These are phyloP conservation scores for Cryptosula pallasiana DNA, from an alignment of 2,888 invertebrate species.

Conservation along the genomic window DNA sequence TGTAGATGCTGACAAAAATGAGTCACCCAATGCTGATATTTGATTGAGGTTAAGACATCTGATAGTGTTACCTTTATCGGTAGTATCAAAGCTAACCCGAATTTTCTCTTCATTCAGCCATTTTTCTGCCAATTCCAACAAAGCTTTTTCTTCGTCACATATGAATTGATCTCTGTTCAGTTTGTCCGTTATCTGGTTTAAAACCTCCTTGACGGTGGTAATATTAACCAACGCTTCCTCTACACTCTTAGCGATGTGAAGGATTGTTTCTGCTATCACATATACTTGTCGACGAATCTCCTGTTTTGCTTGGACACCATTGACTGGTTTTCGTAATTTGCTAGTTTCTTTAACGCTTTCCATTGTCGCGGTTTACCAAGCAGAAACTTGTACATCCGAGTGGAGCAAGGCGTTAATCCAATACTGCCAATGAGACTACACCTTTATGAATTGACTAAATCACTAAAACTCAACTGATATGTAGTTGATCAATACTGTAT, in stretches of 20 bases:
- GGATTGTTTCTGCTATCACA: background rate
- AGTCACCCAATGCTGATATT: slow-evolving; percentile 14
- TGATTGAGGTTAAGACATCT: background rate
- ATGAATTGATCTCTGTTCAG: background rate
- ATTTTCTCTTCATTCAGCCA: slow-evolving; percentile 13
- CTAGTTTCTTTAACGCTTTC: background rate
- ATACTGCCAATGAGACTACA: background rate
- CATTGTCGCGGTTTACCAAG: too few species aligned
- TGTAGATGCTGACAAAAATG: background rate
- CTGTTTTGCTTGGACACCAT: background rate
- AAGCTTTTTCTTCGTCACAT: slow-evolving; percentile 1
- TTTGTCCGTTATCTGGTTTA: background rate
- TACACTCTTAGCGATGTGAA: slow-evolving; percentile 1
- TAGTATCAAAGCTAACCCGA: background rate
- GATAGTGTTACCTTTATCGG: background rate
- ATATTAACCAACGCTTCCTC: slow-evolving; percentile 17
- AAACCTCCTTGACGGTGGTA: background rate
- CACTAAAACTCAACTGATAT: background rate
- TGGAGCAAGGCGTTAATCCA: background rate
- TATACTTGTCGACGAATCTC: background rate
- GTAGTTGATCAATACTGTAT: background rate
- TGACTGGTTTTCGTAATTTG: background rate
- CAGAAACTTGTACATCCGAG: too few species aligned
- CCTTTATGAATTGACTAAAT: too few species aligned
- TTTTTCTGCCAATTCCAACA: slow-evolving; percentile 7